These are phyloP conservation scores for Antheraea mylitta DNA, from an alignment of 1,140 invertebrate genomes.

Conservation along the genomic window DNA sequence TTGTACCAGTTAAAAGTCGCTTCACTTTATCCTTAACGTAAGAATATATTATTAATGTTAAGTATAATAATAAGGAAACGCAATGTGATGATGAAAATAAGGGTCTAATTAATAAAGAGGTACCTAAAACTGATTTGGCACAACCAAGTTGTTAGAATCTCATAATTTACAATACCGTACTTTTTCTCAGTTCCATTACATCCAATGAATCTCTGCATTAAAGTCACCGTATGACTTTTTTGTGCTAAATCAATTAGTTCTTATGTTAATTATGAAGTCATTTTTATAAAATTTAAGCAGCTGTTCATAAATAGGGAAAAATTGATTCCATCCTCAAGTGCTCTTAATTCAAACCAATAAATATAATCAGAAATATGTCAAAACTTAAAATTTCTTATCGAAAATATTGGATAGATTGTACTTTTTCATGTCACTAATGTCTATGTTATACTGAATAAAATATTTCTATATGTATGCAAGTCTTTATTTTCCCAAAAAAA, in stretches of 20 bases:
- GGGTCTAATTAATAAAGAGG: constrained; percentile 61
- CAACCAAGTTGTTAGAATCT: constrained; percentile 43
- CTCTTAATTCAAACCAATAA: constrained; percentile 70
- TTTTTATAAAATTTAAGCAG: constrained; percentile 41
- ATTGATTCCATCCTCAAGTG: constrained; percentile 76
- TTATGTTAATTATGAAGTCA: constrained; percentile 34
- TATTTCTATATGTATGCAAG: constrained; percentile 41
- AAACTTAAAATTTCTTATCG: constrained; percentile 30
- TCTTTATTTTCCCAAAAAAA: constrained; percentile 13
- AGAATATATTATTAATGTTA: constrained; percentile 33
- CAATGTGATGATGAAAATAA: constrained; percentile 70
- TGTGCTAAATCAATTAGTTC: constrained; percentile 51
- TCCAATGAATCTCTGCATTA: constrained; percentile 15
- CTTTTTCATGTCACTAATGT: constrained; percentile 62
- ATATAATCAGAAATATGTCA: constrained; percentile 51
- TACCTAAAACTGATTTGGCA: constrained; percentile 54
- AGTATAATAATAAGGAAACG: constrained; percentile 52
- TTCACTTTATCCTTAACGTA: constrained; percentile 16
- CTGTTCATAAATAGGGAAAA: constrained; percentile 60
- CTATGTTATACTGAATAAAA: constrained; percentile 71
- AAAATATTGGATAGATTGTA: constrained; percentile 27
- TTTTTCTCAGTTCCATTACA: not conserved
- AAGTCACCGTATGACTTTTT: constrained; percentile 19
- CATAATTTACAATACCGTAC: not conserved
- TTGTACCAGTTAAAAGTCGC: constrained; percentile 7